phyloP scores from a whole-genome alignment of 53 echinoderm and acorn worm species.

The Crossaster papposus region DNA sequence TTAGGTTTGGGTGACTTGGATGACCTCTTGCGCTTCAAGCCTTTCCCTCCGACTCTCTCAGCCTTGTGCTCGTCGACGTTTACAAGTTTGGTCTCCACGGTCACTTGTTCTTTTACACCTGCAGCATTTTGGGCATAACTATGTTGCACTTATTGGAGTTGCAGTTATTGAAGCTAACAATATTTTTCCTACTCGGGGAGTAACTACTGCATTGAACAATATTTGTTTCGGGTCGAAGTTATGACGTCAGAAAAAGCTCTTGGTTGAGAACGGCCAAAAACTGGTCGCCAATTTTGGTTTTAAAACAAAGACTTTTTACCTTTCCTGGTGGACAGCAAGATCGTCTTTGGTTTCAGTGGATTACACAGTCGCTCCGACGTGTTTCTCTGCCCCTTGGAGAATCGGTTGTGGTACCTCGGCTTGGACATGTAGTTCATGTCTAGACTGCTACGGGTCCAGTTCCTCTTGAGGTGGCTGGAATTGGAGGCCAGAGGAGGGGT shows the following conservation, averaged over 20 bases:
- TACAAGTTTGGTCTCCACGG: slow-evolving; percentile 41
- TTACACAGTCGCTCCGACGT: not conserved
- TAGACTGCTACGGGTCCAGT: slow-evolving; percentile 15
- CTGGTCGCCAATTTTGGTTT: not conserved
- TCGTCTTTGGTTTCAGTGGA: slow-evolving; percentile 19
- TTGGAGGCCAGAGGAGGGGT: not conserved
- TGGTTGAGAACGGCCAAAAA: no score
- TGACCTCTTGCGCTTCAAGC: slow-evolving; percentile 63
- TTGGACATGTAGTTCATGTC: not conserved
- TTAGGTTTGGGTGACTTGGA: not conserved
- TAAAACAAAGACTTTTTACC: not conserved
- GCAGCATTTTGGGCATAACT: not conserved
- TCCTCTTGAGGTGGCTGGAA: slow-evolving; percentile 38
- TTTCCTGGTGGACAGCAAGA: slow-evolving; percentile 10
- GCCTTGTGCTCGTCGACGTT: slow-evolving; percentile 59
- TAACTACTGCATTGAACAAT: no score
- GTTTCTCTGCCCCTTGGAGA: not conserved
- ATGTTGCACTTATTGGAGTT: not conserved
- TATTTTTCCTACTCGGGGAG: no score
- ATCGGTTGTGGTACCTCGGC: slow-evolving; percentile 31
- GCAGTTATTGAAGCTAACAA: no score
- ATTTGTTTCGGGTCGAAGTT: no score
- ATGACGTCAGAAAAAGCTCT: no score
- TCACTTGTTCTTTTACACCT: slow-evolving; percentile 46
- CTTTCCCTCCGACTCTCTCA: slow-evolving; percentile 68